Base-by-base conservation (phyloP, 2,113 vertebrate genomes). In the Corythaixoides concolor region DNA sequence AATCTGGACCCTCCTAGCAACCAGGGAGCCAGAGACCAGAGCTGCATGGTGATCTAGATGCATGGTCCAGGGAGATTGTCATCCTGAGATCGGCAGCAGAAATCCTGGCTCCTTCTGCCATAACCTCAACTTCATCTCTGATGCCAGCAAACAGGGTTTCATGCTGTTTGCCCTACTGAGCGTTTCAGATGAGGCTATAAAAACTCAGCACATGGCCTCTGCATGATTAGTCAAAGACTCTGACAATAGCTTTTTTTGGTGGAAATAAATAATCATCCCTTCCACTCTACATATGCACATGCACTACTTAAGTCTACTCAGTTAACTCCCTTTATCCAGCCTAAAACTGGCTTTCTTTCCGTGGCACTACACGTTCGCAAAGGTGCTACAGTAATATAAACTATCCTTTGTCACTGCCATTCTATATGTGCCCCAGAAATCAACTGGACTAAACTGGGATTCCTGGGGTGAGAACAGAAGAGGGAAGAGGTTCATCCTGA, bases 371-470 rank as follows among this genome's bases (percentile, higher is more conserved):
- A 3, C 50, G 10, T 55, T 52, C 22, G 56, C 62, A 75, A 45
- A 85, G 68, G 50, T 1, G 0, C 22, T 23, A 3, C 1, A 41
- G 58, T 0, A 11, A 23, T 6, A 32, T 4, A 33, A 50, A 18
- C 19, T 32, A 10, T 49, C 39, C 49, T 45, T 68, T 52, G 47
- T 37, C 82, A 11, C 79, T 67, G 50, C 72, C 20, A 22, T 59
- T 27, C 88, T 1, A 0, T 23, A 4, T 6, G 67, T 80, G 85
- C 55, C 90, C 62, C 75, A 58, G 78, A 78, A 52, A 56, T 5
- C 39, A 68, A 0, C n/a, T 12, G 59, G 73, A 62, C 75, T 50
- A 37, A 47, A 4, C 26, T 22, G 53, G 88, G 80, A 85, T 18
- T 75, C 80, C 95, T 84, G 87, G 77, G 66, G 60, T 49, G 77